Evolutionary conservation across 2,888 invertebrate genomes (phyloP).

Genomic region (Erebia ligea): DNA sequence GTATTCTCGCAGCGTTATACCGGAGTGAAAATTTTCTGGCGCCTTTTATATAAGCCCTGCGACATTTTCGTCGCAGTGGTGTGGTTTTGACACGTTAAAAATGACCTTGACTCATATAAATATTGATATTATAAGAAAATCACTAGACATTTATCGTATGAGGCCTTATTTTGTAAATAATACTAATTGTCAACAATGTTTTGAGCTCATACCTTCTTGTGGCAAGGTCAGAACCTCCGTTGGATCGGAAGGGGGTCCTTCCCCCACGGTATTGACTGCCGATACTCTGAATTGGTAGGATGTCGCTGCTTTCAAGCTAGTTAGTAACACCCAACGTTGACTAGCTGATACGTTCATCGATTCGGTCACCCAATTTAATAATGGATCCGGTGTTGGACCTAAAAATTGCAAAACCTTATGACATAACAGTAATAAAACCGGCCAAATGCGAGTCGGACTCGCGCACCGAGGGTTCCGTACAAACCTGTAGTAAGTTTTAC

Average conservation of each 20-base stretch:
- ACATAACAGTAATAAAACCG: no score
- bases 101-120: neutral
- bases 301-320: slow-evolving; percentile 95
- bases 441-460: no score
- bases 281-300: slow-evolving; percentile 98
- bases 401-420: slow-evolving; percentile 37
- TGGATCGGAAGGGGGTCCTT: slow-evolving; percentile 95
- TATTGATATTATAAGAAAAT: neutral
- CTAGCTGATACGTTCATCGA: slow-evolving; percentile 92
- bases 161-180: neutral
- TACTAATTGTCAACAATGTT: neutral
- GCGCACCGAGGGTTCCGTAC: no score
- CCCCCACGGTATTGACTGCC: slow-evolving; percentile 97
- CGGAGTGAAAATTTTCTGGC: no score
- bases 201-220: slow-evolving; percentile 90
- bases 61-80: neutral
- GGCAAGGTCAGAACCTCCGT: slow-evolving; percentile 96
- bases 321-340: slow-evolving; percentile 90
- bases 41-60: neutral
- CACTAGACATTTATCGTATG: neutral
- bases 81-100: neutral
- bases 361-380: slow-evolving; percentile 95
- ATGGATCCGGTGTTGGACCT: slow-evolving; percentile 93
- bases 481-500: no score
- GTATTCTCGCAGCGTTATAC: no score